These are phyloP conservation scores for Prionchulus punctatus DNA, from an alignment of 2,888 invertebrate genomes.

Conservation along the genomic window DNA sequence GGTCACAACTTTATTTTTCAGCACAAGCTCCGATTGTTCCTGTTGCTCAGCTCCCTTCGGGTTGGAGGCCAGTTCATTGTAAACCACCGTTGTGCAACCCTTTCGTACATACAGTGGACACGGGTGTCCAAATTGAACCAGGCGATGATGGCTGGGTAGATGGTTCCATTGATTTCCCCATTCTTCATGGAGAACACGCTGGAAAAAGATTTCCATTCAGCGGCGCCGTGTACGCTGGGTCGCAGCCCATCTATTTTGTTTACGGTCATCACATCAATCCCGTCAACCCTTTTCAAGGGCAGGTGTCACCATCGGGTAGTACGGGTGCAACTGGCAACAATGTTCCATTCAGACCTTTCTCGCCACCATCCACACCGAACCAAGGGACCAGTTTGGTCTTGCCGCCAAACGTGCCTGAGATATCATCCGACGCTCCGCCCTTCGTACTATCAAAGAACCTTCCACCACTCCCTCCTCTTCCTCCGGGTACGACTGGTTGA, in stretches of 20 bases:
- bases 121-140: slow-evolving; percentile 23
- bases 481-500: too few relatives aligned
- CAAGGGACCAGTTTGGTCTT: too few relatives aligned
- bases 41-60: slow-evolving; percentile 23
- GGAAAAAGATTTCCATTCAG: slow-evolving; percentile 24
- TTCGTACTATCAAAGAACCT: too few relatives aligned
- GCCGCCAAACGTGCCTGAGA: too few relatives aligned
- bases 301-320: too few relatives aligned
- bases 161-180: slow-evolving; percentile 25
- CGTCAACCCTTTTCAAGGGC: background rate
- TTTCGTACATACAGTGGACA: slow-evolving; percentile 22
- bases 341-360: too few relatives aligned
- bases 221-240: slow-evolving; percentile 17
- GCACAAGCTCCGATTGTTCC: slow-evolving; percentile 21
- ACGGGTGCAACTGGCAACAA: too few relatives aligned
- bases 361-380: too few relatives aligned
- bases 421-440: too few relatives aligned
- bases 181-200: slow-evolving; percentile 23
- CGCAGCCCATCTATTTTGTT: background rate
- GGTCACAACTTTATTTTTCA: slow-evolving; percentile 12
- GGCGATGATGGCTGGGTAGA: slow-evolving; percentile 20
- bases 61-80: slow-evolving; percentile 22
- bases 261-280: slow-evolving; percentile 1
- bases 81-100: slow-evolving; percentile 26
- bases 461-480: too few relatives aligned